Conservation (phyloP, 2,888 invertebrate genomes). For the Ceratothoa steindachneri region DNA sequence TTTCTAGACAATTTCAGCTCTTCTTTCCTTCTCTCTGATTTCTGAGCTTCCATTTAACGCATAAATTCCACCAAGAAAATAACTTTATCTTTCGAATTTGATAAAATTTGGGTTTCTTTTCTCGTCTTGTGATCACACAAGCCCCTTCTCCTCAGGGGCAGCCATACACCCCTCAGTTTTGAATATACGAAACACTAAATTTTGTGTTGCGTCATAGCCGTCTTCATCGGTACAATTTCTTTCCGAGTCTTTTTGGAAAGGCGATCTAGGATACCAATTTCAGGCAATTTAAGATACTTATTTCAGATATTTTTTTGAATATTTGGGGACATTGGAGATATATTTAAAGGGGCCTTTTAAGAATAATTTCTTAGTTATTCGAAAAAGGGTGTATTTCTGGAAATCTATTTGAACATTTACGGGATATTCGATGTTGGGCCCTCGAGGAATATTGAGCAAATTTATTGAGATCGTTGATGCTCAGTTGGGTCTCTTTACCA, state of each 20-base stretch:
- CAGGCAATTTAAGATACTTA: slow-evolving; percentile 8
- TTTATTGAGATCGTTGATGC: background rate
- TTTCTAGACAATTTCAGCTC: no score
- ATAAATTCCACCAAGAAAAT: background rate
- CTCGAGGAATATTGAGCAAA: background rate
- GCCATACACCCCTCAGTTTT: background rate
- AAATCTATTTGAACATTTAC: background rate
- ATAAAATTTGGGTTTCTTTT: background rate
- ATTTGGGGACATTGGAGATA: slow-evolving; percentile 2
- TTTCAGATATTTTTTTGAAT: slow-evolving; percentile 3
- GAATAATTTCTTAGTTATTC: background rate
- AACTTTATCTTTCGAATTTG: background rate
- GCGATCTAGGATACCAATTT: slow-evolving; percentile 4
- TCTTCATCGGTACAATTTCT: no score
- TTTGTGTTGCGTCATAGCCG: no score
- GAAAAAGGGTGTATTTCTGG: background rate
- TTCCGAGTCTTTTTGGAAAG: slow-evolving; percentile 9
- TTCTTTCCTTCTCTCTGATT: no score
- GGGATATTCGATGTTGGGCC: background rate
- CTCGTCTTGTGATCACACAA: background rate
- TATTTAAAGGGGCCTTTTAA: slow-evolving; percentile 8
- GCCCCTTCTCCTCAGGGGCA: background rate
- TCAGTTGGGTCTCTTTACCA: background rate
- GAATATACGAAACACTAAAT: background rate
- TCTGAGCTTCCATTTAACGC: no score